Base-by-base conservation (phyloP, 2,888 invertebrate species). In the Julus scanicus region DNA sequence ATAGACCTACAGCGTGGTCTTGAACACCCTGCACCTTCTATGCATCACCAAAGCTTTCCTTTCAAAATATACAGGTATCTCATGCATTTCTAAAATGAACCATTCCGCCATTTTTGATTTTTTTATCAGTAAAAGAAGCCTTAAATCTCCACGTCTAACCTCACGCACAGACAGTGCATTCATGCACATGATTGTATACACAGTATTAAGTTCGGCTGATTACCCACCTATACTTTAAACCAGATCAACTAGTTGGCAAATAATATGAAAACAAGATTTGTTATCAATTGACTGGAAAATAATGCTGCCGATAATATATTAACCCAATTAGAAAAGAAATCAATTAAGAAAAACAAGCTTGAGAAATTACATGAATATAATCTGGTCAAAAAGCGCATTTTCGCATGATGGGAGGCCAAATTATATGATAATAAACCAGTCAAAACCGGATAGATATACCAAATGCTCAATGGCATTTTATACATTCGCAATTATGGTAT, bases 101-200 rank as follows among this genome's bases (percentile, higher is more conserved):
- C 53, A 53, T 17, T 57, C n/a, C 57, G 57, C n/a, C 57, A 57
- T 57, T 57, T 57, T 57, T 15, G 4, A 57, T 57, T 57, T 53
- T 15, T 57, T 44, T 44, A 44, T 44, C 44, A 5, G 44, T 6
- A 44, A 44, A 44, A 57, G 17, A 57, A 57, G 57, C 57, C 57
- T 57, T 5, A 57, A 57, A 57, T 57, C 57, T 57, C 13, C 11
- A 53, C 53, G 53, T 53, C n/a, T n/a, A 57, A 57, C 57, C 57
- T 57, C 57, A 57, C 57, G 57, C 57, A 57, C 57, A 57, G 57
- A 57, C 57, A 57, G 57, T 57, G 57, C 57, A 57, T 57, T n/a
- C 57, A 57, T 17, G 57, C 57, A 57, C 57, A 57, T 57, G n/a
- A 57, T 57, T 57, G 57, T 57, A 17, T 57, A 57, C 17, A n/a